Percentiles rank a stretch among this genome's conserved stretches.
These are phyloP conservation scores for Platysteira castanea DNA, from an alignment of 2,113 vertebrate genomes.

Conservation along the genomic window DNA sequence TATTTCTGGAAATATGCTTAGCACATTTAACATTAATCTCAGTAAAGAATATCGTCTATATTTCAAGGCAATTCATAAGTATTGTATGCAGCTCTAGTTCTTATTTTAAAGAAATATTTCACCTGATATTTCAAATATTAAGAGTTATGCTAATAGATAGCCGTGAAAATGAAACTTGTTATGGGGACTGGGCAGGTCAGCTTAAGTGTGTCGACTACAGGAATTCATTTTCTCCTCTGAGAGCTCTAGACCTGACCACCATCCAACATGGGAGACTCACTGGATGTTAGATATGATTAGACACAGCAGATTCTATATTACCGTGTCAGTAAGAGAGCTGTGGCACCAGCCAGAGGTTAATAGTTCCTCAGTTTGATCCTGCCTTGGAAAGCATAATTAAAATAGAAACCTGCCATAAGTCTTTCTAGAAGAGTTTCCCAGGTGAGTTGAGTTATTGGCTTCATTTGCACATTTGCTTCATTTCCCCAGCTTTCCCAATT, in stretches of 20 bases:
- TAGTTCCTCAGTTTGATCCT: background rate
- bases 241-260: background rate
- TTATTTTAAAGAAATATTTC: background rate
- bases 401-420: background rate
- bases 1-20: background rate
- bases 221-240: background rate
- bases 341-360: background rate
- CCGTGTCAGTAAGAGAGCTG: background rate
- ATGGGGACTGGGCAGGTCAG: background rate
- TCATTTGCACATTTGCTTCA: background rate
- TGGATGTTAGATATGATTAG: background rate
- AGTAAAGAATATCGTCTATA: background rate
- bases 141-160: background rate
- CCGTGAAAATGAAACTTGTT: background rate
- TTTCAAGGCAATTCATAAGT: background rate
- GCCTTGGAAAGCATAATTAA: background rate
- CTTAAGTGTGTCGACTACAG: background rate
- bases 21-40: background rate
- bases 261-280: fast-evolving
- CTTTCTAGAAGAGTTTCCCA: background rate
- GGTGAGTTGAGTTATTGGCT: background rate
- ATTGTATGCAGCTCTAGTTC: background rate
- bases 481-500: background rate
- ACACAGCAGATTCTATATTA: background rate
- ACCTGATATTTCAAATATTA: background rate